Conservation (phyloP, 2,797 vertebrate genomes). For the Oreochromis grahami region DNA sequence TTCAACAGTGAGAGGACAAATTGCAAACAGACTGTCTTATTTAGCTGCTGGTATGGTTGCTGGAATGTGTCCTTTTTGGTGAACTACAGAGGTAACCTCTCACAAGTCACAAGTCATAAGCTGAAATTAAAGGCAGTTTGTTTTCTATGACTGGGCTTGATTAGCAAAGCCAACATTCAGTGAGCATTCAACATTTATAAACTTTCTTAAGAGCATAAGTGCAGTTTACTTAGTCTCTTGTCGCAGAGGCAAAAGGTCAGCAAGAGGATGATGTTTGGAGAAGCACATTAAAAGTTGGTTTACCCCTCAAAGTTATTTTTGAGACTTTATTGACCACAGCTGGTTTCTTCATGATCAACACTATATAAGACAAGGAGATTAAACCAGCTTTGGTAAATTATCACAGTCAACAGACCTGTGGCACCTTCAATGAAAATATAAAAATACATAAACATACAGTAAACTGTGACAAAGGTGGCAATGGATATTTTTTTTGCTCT, state of each 20-base stretch:
- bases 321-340: slow-evolving; percentile 78
- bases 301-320: slow-evolving; percentile 78
- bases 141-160: slow-evolving; percentile 79
- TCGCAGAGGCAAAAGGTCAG: slow-evolving; percentile 76
- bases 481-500: background rate
- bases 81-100: slow-evolving; percentile 65
- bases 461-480: background rate
- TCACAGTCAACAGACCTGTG: slow-evolving; percentile 21
- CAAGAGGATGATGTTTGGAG: slow-evolving; percentile 72
- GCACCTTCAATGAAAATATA: background rate
- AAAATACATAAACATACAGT: background rate
- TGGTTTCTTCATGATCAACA: slow-evolving; percentile 63
- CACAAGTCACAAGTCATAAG: slow-evolving; percentile 63
- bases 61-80: slow-evolving; percentile 58
- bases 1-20: slow-evolving; percentile 29
- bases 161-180: slow-evolving; percentile 76
- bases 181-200: slow-evolving; percentile 74
- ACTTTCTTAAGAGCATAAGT: slow-evolving; percentile 74
- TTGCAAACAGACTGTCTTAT: slow-evolving; percentile 51
- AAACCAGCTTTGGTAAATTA: slow-evolving; percentile 49
- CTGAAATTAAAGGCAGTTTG: slow-evolving; percentile 74
- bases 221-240: slow-evolving; percentile 77
- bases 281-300: slow-evolving; percentile 80
- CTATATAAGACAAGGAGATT: slow-evolving; percentile 43
- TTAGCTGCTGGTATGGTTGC: slow-evolving; percentile 34